Evolutionary conservation across 2,888 invertebrate species (phyloP).

Genomic region (Drosophila pseudotalamancana): DNA sequence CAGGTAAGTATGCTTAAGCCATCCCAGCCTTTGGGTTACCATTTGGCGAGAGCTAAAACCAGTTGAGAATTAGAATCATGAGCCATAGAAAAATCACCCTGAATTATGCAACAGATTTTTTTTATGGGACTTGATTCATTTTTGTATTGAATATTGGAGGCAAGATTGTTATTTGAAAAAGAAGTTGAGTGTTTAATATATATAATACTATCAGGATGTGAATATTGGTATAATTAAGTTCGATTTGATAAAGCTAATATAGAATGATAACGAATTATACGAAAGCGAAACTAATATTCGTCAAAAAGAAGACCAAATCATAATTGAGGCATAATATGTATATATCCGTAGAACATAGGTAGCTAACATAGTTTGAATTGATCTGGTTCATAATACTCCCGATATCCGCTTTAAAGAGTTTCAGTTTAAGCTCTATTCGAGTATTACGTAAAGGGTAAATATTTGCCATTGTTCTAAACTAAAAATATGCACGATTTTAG

Average conservation of each 20-base stretch:
- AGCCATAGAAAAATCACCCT: not conserved
- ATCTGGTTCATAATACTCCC: not conserved
- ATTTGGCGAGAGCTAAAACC: not conserved
- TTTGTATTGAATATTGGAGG: not conserved
- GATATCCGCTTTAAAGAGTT: slow-evolving; percentile 3
- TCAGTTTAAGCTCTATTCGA: slow-evolving; percentile 25
- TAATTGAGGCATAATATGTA: too few relatives aligned
- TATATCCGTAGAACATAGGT: too few relatives aligned
- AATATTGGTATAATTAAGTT: too few relatives aligned
- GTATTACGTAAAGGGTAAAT: slow-evolving; percentile 36
- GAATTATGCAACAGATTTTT: slow-evolving; percentile 2
- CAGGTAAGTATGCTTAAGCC: slow-evolving; percentile 74
- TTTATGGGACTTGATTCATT: not conserved
- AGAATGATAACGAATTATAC: too few relatives aligned
- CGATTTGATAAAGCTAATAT: too few relatives aligned
- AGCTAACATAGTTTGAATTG: too few relatives aligned
- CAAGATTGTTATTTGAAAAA: not conserved
- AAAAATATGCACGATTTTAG: slow-evolving; percentile 43
- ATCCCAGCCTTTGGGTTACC: not conserved
- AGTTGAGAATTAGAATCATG: slow-evolving; percentile 20
- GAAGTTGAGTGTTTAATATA: too few relatives aligned
- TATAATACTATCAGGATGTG: too few relatives aligned
- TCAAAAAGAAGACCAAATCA: too few relatives aligned
- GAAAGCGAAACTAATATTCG: too few relatives aligned
- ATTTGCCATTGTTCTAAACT: slow-evolving; percentile 52